Percentiles rank a stretch among this genome's conserved stretches.
Evolutionary conservation across 2,888 invertebrate species (phyloP).

Genomic region (Sphecodes monilicornis): DNA sequence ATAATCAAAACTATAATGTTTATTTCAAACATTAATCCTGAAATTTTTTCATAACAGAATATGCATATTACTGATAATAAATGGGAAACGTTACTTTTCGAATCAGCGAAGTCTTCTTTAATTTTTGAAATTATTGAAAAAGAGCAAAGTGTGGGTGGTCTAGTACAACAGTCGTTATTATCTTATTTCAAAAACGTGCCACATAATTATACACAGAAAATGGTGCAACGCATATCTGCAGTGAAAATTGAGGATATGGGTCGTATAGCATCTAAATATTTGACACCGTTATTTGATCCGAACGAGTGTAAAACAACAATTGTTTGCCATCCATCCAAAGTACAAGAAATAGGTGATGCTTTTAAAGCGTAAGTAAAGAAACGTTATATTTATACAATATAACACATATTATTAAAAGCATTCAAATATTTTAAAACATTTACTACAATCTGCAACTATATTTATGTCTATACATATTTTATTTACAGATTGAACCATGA

Average conservation of each 20-base stretch:
- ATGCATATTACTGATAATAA: constrained; percentile 87
- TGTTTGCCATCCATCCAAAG: constrained; percentile 92
- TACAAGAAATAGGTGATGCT: constrained; percentile 87
- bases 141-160: constrained; percentile 91
- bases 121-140: constrained; percentile 93
- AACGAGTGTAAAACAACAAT: constrained; percentile 88
- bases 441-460: background rate
- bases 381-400: background rate
- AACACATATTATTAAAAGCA: constrained; percentile 1
- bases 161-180: constrained; percentile 90
- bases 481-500: constrained; percentile 87
- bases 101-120: constrained; percentile 94
- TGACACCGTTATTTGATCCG: constrained; percentile 89
- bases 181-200: constrained; percentile 89
- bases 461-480: constrained; percentile 23
- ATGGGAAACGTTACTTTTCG: constrained; percentile 91
- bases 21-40: background rate
- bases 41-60: constrained; percentile 84
- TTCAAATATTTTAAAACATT: background rate
- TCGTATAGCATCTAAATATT: constrained; percentile 89
- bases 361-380: constrained; percentile 87
- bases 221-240: constrained; percentile 88
- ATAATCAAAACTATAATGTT: background rate
- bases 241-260: constrained; percentile 88
- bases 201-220: constrained; percentile 89